These are phyloP conservation scores for Monoplex corrugatus DNA, from an alignment of 2,888 invertebrate species.

Conservation along the genomic window DNA sequence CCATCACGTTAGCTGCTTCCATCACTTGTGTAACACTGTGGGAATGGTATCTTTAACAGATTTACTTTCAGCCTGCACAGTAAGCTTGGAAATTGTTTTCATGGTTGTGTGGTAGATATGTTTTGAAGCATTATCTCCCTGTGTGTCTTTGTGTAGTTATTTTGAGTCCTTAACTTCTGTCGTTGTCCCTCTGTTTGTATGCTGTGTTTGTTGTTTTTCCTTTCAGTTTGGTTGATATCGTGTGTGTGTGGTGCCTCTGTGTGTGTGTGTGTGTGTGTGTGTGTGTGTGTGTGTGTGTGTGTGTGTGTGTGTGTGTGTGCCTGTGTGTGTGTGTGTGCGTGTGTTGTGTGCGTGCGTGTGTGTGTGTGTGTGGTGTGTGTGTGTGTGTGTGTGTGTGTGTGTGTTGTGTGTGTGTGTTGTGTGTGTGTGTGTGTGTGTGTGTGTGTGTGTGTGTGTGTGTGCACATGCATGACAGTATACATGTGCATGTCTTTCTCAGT, in stretches of 20 bases:
- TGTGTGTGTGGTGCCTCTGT: background rate
- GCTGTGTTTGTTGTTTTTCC: background rate
- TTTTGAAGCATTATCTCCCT: too few relatives aligned
- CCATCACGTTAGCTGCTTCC: too few relatives aligned
- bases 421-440: slow-evolving; percentile 7
- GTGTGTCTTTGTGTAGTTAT: background rate
- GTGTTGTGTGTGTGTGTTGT: background rate
- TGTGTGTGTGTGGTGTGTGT: background rate
- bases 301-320: background rate
- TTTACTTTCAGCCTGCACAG: too few relatives aligned
- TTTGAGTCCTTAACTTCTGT: background rate
- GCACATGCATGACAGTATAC: too few relatives aligned
- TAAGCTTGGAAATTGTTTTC: too few relatives aligned
- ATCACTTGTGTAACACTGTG: too few relatives aligned
- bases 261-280: slow-evolving; percentile 36
- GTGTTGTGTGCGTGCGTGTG: background rate
- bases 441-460: background rate
- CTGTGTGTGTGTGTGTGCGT: background rate
- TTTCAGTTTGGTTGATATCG: too few relatives aligned
- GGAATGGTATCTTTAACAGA: too few relatives aligned
- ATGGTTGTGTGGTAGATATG: too few relatives aligned
- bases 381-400: background rate
- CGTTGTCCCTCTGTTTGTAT: background rate
- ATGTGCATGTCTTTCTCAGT: too few relatives aligned
- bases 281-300: slow-evolving; percentile 1